Conservation (phyloP, 1,140 invertebrate species). For the Drosophila azteca region DNA sequence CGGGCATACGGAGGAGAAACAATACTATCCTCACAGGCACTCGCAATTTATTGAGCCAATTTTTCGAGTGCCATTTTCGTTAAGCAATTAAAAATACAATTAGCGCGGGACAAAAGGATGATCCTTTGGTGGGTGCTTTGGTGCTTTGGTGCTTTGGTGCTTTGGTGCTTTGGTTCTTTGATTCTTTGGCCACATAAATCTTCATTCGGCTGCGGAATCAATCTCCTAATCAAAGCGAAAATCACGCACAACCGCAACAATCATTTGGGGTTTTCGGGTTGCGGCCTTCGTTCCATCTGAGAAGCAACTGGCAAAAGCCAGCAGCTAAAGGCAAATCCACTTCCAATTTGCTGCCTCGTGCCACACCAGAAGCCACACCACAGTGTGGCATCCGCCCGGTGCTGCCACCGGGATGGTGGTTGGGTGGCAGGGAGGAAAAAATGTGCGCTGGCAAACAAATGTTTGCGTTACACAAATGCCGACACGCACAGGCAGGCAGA, state of each 20-base stretch:
- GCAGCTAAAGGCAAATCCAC: constrained; percentile 66
- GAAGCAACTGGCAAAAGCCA: background rate
- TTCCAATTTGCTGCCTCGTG: constrained; percentile 42
- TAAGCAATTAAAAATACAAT: constrained; percentile 74
- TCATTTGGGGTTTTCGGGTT: constrained; percentile 51
- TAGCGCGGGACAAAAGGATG: constrained; percentile 29
- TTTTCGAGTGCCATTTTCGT: constrained; percentile 29
- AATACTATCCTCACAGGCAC: constrained; percentile 5
- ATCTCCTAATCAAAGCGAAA: constrained; percentile 76
- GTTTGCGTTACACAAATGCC: constrained; percentile 66
- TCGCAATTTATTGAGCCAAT: constrained; percentile 59
- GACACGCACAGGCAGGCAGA: constrained; percentile 51
- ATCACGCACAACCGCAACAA: constrained; percentile 73
- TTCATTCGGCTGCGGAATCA: constrained; percentile 53
- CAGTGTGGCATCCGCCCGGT: too few relatives aligned
- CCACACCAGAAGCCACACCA: constrained; percentile 5
- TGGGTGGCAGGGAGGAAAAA: background rate
- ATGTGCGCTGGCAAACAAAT: constrained; percentile 69
- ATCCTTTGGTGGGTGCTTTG: too few relatives aligned
- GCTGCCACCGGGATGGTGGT: too few relatives aligned
- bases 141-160: too few relatives aligned
- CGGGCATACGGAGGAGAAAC: constrained; percentile 2
- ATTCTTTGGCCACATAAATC: constrained; percentile 23
- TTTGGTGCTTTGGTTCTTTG: too few relatives aligned
- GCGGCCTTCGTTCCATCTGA: background rate